phyloP scores from a whole-genome alignment of 2,888 invertebrate genomes.

The Agrotis exclamationis region DNA sequence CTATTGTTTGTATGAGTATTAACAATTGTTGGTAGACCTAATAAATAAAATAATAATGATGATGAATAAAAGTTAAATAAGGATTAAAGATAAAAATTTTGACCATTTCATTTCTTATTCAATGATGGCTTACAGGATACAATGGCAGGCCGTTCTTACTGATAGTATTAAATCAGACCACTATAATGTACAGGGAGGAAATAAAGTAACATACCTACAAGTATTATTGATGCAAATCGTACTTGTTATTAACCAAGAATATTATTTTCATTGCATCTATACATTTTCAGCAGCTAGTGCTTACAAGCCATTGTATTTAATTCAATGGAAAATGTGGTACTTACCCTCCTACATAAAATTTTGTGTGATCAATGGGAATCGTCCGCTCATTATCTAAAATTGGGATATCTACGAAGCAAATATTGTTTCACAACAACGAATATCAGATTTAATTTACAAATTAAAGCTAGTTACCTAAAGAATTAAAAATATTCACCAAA shows the following conservation, averaged over 20 bases:
- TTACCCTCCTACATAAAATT: constrained; percentile 25
- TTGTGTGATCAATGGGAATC: constrained; percentile 4
- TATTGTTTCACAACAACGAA: not conserved
- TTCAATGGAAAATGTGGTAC: not conserved
- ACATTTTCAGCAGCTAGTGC: not conserved
- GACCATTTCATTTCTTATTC: not conserved
- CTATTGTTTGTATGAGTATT: too few relatives aligned
- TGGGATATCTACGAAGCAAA: not conserved
- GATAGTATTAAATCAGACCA: too few relatives aligned
- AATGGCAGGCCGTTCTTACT: not conserved
- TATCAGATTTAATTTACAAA: not conserved
- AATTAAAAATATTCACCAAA: not conserved
- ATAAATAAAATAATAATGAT: too few relatives aligned
- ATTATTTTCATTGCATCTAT: not conserved
- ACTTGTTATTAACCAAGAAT: not conserved
- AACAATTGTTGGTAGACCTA: too few relatives aligned
- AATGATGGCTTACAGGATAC: not conserved
- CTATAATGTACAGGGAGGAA: not conserved
- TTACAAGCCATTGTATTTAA: not conserved
- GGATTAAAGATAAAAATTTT: not conserved
- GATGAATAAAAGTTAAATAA: too few relatives aligned
- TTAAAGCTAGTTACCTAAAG: not conserved
- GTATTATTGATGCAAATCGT: not conserved
- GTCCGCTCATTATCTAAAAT: not conserved
- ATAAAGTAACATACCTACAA: not conserved